phyloP scores from a whole-genome alignment of 2,113 vertebrate genomes.

The Mola mola region DNA sequence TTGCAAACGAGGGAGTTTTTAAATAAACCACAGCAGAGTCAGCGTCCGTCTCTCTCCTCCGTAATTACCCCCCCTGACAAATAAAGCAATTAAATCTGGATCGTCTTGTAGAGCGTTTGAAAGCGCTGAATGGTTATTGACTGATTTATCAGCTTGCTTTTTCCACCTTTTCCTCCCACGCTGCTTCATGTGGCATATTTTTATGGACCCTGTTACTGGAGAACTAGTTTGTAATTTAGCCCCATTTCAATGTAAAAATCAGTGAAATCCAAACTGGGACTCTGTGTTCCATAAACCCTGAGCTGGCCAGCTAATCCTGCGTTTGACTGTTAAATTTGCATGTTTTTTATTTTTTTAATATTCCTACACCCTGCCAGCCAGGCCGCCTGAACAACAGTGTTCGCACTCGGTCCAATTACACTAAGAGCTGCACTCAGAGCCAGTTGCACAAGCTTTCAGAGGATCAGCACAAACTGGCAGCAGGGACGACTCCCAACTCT shows the following conservation, averaged over 20 bases:
- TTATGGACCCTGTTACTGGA: not conserved
- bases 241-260: not conserved
- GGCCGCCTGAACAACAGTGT: slow-evolving; percentile 22
- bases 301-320: slow-evolving; percentile 11
- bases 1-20: slow-evolving; percentile 6
- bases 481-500: slow-evolving; percentile 16
- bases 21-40: slow-evolving; percentile 40
- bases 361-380: slow-evolving; percentile 8
- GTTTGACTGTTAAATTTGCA: slow-evolving; percentile 29
- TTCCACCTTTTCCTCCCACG: slow-evolving; percentile 4
- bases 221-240: not conserved
- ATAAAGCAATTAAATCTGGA: slow-evolving; percentile 29
- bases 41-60: not conserved
- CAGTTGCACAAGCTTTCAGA: slow-evolving; percentile 48
- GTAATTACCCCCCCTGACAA: slow-evolving; percentile 43
- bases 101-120: not conserved
- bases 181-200: not conserved
- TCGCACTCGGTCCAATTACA: slow-evolving; percentile 49
- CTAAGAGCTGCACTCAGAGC: slow-evolving; percentile 55
- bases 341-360: not conserved
- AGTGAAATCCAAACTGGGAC: not conserved
- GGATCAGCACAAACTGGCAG: slow-evolving; percentile 54
- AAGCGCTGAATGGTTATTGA: slow-evolving; percentile 13
- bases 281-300: not conserved
- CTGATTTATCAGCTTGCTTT: slow-evolving; percentile 9